phyloP scores from a whole-genome alignment of 1,140 invertebrate genomes.

The Agraylea sexmaculata region DNA sequence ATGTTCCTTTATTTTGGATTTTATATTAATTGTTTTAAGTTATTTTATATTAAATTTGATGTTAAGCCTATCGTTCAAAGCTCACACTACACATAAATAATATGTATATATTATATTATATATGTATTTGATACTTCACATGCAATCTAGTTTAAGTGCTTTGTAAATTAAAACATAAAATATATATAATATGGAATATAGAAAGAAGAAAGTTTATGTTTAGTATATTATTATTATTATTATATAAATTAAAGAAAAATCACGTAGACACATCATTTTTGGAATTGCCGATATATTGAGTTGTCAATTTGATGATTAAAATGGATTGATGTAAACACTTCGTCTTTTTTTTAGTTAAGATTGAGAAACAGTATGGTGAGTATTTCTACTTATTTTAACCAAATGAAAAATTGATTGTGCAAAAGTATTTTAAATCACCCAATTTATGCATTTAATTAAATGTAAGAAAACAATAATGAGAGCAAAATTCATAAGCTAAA shows the following conservation, averaged over 20 bases:
- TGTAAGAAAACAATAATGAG: too few species aligned
- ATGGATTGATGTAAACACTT: slow-evolving; percentile 22
- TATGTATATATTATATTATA: slow-evolving; percentile 1
- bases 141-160: slow-evolving; percentile 21
- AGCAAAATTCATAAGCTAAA: too few species aligned
- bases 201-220: slow-evolving; percentile 21
- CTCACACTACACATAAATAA: slow-evolving; percentile 6
- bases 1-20: too few species aligned
- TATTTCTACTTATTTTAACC: too few species aligned
- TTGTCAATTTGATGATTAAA: slow-evolving; percentile 23
- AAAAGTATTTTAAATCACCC: too few species aligned
- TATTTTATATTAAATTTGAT: slow-evolving; percentile 1
- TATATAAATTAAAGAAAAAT: slow-evolving; percentile 21
- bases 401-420: too few species aligned
- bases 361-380: neutral
- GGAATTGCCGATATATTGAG: slow-evolving; percentile 23
- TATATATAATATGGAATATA: slow-evolving; percentile 19
- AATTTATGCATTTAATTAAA: too few species aligned
- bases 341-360: slow-evolving; percentile 7
- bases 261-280: slow-evolving; percentile 23
- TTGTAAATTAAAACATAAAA: slow-evolving; percentile 23
- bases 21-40: too few species aligned
- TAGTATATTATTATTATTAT: too few species aligned
- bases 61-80: neutral
- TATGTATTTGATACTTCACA: slow-evolving; percentile 4